Base-by-base conservation (phyloP, 2,113 vertebrate species). In the Guaruba guarouba region DNA sequence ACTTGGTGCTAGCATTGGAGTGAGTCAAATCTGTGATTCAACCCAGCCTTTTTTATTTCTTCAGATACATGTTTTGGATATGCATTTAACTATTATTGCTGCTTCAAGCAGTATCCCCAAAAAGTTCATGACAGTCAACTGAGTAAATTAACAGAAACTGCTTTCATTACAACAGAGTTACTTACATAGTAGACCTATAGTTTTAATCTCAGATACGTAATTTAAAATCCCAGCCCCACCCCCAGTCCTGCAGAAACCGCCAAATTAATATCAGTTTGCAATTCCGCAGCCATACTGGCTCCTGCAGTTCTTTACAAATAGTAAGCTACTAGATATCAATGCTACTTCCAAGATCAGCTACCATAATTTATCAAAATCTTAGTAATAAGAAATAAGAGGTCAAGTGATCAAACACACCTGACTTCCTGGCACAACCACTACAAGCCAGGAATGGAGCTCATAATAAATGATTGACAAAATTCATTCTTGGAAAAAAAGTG, bases 11-110 rank as follows among this genome's bases (percentile, higher is more conserved):
- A 75, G 77, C 69, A 93, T 48, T 52, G 39, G 44, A 89, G 67
- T 82, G 48, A 92, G 61, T 94, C 83, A 95, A 88, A 86, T 68
- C 16, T 68, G 62, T 88, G 86, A 91, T 86, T 95, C 63, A 92
- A 92, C 11, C 3, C 11, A 75, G 85, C 22, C 29, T 59, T 66
- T 88, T 78, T 69, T 71, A 86, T 81, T 81, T 64, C 73, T 93
- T 91, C 46, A 73, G 35, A 62, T 41, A 73, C 2, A 13, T 59
- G 23, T 78, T 94, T 90, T n/a, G 54, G 55, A 70, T 59, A 81
- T 9, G 25, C 22, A 64, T 71, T 92, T 78, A 90, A 83, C 55
- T 81, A 63, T 7, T 63, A 48, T 18, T 82, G 51, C 73, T 90
- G 33, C 73, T 81, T 86, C 49, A 88, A 81, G 64, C 23, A 83